Base-by-base conservation (phyloP, 2,888 invertebrate species). In the Aleiodes alternator region DNA sequence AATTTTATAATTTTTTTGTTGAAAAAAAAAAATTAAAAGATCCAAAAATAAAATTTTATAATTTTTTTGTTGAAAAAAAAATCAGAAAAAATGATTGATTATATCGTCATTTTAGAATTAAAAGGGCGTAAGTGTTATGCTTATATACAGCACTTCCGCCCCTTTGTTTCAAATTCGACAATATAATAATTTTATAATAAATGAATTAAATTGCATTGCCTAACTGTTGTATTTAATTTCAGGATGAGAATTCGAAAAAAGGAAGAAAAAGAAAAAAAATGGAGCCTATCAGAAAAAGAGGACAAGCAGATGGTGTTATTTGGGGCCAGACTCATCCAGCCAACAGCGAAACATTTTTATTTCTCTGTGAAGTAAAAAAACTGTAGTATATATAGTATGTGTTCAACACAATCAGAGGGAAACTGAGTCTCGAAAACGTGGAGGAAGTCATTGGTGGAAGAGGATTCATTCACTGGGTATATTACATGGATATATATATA, bases 291-390 rank as follows among this genome's bases (percentile, higher is more conserved):
- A 23, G 23, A 23, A 23, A 23, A 23, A 88, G 88, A 87, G 88
- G 89, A 86, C 84, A 84, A 87, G 88, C 89, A 89, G 89, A 89
- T 89, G 89, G 23, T 89, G 23, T 88, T 87, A 88, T 87, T 89
- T 87, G 87, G 78, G 81, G 85, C 85, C 23, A 34, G 82, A 83
- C 82, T 81, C 80, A 83, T 84, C 82, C 84, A 83, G 84, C 82
- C 81, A 81, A 81, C 83, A 59, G 73, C 79, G 73, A 56, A 23
- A 56, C 16, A 23, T 56, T 9, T 9, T 31, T 78, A 78, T 23
- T 78, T 83, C 82, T 83, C 82, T 84, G 76, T 76, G 76, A 72
- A 77, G 73, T n/a, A n/a, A 75, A 79, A 73, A 76, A 78, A 78
- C 48, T 29, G n/a, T 23, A 23, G 29, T 31, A 9, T 9, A 29